phyloP scores from a whole-genome alignment of 2,888 invertebrate species.

The Apamea crenata region DNA sequence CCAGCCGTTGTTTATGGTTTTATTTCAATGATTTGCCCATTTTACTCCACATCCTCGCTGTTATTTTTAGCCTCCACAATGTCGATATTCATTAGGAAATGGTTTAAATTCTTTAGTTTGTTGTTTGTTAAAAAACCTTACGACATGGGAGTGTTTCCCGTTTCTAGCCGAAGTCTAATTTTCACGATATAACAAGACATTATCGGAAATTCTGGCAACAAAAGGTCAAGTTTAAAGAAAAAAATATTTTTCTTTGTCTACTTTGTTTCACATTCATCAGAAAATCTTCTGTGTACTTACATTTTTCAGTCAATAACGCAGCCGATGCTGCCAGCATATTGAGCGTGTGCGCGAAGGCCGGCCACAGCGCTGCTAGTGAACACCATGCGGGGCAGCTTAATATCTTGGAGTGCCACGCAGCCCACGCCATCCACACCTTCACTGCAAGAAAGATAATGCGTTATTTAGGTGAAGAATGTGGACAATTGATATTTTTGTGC shows the following conservation, averaged over 20 bases:
- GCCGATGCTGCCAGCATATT: constrained; percentile 90
- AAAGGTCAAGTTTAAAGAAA: not conserved
- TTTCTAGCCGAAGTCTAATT: not conserved
- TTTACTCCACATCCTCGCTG: too few species aligned
- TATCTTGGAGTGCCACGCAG: constrained; percentile 90
- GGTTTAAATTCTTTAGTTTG: not conserved
- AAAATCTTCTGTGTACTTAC: constrained; percentile 78
- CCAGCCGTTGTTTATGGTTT: too few species aligned
- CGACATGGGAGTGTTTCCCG: not conserved
- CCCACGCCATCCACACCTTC: constrained; percentile 94
- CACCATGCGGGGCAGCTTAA: constrained; percentile 90
- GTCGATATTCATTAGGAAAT: too few species aligned
- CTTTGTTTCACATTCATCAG: not conserved
- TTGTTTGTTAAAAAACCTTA: not conserved
- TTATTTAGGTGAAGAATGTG: not conserved
- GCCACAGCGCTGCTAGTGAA: constrained; percentile 93
- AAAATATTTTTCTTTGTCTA: not conserved
- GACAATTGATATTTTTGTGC: too few species aligned
- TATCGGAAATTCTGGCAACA: not conserved
- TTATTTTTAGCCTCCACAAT: too few species aligned
- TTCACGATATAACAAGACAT: not conserved
- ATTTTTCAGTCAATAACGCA: constrained; percentile 82
- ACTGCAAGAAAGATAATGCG: constrained; percentile 84
- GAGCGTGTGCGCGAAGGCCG: constrained; percentile 93
- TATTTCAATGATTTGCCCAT: too few species aligned